Evolutionary conservation across 2,888 invertebrate genomes (phyloP).

Genomic region (Opisthograptis luteolata): DNA sequence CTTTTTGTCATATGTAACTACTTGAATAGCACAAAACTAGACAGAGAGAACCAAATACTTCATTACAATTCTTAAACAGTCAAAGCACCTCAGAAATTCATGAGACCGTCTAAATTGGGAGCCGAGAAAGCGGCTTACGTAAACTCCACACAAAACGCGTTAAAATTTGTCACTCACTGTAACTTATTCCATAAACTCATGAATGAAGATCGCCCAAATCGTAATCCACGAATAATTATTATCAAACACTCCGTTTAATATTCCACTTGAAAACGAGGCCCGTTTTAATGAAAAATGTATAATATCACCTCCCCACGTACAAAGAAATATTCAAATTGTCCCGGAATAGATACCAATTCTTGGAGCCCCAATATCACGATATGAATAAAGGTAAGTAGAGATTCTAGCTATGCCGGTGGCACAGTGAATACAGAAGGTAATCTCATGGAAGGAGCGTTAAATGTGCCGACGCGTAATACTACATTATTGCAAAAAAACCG

Average conservation of each 20-base stretch:
- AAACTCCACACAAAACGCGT: too few species aligned
- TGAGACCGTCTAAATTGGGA: too few species aligned
- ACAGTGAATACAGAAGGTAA: slow-evolving; percentile 8
- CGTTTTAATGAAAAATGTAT: slow-evolving; percentile 20
- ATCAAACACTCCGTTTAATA: slow-evolving; percentile 16
- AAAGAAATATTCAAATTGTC: slow-evolving; percentile 49
- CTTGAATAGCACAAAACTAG: too few species aligned
- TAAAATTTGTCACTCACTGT: too few species aligned
- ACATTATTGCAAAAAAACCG: slow-evolving; percentile 11
- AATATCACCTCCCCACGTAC: slow-evolving; percentile 35
- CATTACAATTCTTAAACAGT: too few species aligned
- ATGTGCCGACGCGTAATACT: slow-evolving; percentile 18
- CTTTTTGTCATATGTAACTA: too few species aligned
- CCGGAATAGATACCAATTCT: slow-evolving; percentile 45
- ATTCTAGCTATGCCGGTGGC: slow-evolving; percentile 10
- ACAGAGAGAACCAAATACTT: too few species aligned
- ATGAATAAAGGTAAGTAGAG: slow-evolving; percentile 51
- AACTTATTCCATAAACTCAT: too few species aligned
- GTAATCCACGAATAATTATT: slow-evolving; percentile 20
- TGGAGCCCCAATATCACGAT: slow-evolving; percentile 44
- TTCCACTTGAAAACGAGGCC: slow-evolving; percentile 3
- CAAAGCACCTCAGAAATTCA: too few species aligned
- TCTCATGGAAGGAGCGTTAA: slow-evolving; percentile 9
- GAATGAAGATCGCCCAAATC: neutral
- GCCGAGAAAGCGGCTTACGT: too few species aligned